Conservation (phyloP, 2,113 vertebrate species). For the Pachycephala philippinensis region DNA sequence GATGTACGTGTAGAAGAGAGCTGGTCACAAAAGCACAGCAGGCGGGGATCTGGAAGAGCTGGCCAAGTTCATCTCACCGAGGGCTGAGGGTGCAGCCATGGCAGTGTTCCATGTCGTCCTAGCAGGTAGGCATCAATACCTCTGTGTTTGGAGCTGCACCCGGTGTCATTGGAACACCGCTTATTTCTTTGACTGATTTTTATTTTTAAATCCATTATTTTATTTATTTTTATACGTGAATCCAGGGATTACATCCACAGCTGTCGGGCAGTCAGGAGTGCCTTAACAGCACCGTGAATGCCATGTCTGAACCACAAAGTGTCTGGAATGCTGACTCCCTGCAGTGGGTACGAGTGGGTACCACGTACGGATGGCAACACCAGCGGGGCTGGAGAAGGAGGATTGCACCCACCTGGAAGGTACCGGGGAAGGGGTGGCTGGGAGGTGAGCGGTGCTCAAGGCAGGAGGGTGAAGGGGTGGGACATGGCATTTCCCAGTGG, state of each 20-base stretch:
- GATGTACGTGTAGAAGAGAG: neutral
- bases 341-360: neutral
- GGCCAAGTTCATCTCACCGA: neutral
- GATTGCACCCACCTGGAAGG: neutral
- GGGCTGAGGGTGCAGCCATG: neutral
- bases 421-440: accelerated
- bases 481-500: too few relatives aligned
- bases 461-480: neutral
- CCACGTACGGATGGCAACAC: neutral
- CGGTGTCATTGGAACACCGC: too few relatives aligned
- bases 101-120: neutral
- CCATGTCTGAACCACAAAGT: accelerated
- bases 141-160: accelerated
- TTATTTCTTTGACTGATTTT: neutral
- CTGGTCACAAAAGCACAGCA: neutral
- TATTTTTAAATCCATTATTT: neutral
- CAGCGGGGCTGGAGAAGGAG: neutral
- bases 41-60: neutral
- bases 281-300: neutral
- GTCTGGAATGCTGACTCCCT: accelerated
- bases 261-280: neutral
- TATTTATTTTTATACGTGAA: neutral
- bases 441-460: accelerated
- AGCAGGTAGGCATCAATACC: neutral
- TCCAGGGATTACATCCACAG: neutral